phyloP scores from a whole-genome alignment of 2,888 invertebrate genomes.

The Latheticus oryzae region DNA sequence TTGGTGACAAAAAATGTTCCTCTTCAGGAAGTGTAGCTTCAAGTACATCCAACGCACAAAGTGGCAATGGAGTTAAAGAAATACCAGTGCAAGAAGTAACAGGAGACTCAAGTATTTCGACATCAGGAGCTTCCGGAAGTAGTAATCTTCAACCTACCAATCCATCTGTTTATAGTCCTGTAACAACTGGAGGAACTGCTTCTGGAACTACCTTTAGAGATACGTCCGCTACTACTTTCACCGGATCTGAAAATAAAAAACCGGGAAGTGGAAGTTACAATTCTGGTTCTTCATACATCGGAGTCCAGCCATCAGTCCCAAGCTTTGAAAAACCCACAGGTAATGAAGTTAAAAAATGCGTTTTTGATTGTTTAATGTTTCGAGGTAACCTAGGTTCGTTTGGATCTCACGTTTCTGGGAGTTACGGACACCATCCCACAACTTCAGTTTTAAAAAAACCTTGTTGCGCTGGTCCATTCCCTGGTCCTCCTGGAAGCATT shows the following conservation, averaged over 20 bases:
- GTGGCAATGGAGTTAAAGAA: background rate
- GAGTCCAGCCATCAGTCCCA: too few relatives aligned
- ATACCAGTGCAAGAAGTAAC: background rate
- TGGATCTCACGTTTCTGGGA: background rate
- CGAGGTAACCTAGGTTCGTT: too few relatives aligned
- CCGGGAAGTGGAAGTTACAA: background rate
- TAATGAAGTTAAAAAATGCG: too few relatives aligned
- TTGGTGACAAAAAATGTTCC: slow-evolving; percentile 1
- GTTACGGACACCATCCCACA: too few relatives aligned
- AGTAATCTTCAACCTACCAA: background rate
- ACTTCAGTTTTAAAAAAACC: too few relatives aligned
- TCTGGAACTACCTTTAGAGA: too few relatives aligned
- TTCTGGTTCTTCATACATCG: too few relatives aligned
- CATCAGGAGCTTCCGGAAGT: background rate
- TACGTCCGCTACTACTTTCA: too few relatives aligned
- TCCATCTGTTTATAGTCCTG: slow-evolving; percentile 3
- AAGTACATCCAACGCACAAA: background rate
- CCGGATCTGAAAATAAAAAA: too few relatives aligned
- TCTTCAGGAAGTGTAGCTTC: background rate
- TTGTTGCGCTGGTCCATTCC: slow-evolving; percentile 45
- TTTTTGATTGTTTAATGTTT: too few relatives aligned
- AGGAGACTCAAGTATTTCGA: background rate
- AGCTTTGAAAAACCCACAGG: too few relatives aligned
- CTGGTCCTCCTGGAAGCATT: slow-evolving; percentile 50
- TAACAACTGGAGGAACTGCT: slow-evolving; percentile 1